These are phyloP conservation scores for Cerceris ruficornis DNA, from an alignment of 2,888 invertebrate species.

Conservation along the genomic window DNA sequence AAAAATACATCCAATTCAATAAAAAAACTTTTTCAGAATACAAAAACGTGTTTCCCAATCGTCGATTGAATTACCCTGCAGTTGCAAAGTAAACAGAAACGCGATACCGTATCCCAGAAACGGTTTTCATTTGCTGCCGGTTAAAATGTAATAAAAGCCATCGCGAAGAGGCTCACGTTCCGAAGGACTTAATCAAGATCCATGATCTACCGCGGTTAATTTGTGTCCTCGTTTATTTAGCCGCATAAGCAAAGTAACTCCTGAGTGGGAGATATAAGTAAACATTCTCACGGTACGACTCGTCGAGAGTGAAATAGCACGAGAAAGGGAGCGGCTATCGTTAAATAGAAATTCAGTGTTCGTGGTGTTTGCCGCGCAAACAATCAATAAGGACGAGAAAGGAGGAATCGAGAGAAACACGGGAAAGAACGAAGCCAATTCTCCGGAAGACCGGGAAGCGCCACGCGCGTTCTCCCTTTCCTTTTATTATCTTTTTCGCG, in stretches of 20 bases:
- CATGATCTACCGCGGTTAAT: background rate
- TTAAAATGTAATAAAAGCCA: no score
- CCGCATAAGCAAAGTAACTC: background rate
- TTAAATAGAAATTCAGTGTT: conserved; percentile 36
- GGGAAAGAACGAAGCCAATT: conserved; percentile 39
- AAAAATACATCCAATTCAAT: no score
- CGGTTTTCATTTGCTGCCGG: no score
- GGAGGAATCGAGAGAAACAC: conserved; percentile 17
- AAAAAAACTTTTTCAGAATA: no score
- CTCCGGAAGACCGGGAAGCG: background rate
- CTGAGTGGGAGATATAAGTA: background rate
- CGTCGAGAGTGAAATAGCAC: background rate
- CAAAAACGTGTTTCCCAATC: no score
- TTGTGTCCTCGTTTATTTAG: background rate
- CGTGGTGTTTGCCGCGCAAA: conserved; percentile 31
- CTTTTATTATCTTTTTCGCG: conserved; percentile 35
- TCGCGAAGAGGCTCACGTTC: no score
- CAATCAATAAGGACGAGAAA: conserved; percentile 23
- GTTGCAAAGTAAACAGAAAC: no score
- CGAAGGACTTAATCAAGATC: background rate
- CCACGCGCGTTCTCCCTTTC: background rate
- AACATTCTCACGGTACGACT: conserved; percentile 7
- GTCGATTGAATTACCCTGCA: no score
- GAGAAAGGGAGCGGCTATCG: conserved; percentile 2
- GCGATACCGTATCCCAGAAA: no score